phyloP scores from a whole-genome alignment of 2,797 vertebrate species.

The Myoxocephalus aenaeus region DNA sequence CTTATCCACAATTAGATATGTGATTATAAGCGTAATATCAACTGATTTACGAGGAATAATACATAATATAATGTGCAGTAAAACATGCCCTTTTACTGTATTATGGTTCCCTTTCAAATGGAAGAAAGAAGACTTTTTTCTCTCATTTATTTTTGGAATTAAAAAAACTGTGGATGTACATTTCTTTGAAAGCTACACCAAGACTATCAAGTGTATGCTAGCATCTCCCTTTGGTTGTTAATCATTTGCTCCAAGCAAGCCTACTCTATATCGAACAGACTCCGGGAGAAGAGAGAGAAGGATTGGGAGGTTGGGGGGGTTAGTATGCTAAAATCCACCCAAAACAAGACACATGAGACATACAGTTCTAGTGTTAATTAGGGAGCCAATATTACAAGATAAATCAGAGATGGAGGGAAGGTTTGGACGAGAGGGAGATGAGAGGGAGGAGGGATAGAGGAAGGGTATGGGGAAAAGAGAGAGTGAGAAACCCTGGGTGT shows the following conservation, averaged over 20 bases:
- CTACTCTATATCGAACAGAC: conserved; percentile 63
- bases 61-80: background rate
- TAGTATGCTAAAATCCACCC: conserved; percentile 75
- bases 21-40: conserved; percentile 20
- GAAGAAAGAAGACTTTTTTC: conserved; percentile 6
- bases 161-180: conserved; percentile 34
- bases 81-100: background rate
- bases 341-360: conserved; percentile 81
- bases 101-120: conserved; percentile 12
- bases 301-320: conserved; percentile 57
- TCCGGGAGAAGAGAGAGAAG: conserved; percentile 48
- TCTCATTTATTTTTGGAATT: conserved; percentile 25
- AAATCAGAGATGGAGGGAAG: conserved; percentile 79
- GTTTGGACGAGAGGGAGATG: conserved; percentile 62
- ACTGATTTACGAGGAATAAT: conserved; percentile 23
- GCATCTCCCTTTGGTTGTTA: conserved; percentile 73
- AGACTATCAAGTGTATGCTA: conserved; percentile 55
- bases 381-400: conserved; percentile 82
- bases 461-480: conserved; percentile 43
- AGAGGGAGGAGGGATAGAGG: conserved; percentile 55
- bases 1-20: conserved; percentile 43
- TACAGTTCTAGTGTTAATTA: conserved; percentile 79
- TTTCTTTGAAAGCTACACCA: conserved; percentile 64
- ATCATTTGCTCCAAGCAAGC: conserved; percentile 75
- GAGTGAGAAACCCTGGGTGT: conserved; percentile 60